These are phyloP conservation scores for Ophthalmotilapia sp. DNA, from an alignment of 2,113 vertebrate species.

Conservation along the genomic window DNA sequence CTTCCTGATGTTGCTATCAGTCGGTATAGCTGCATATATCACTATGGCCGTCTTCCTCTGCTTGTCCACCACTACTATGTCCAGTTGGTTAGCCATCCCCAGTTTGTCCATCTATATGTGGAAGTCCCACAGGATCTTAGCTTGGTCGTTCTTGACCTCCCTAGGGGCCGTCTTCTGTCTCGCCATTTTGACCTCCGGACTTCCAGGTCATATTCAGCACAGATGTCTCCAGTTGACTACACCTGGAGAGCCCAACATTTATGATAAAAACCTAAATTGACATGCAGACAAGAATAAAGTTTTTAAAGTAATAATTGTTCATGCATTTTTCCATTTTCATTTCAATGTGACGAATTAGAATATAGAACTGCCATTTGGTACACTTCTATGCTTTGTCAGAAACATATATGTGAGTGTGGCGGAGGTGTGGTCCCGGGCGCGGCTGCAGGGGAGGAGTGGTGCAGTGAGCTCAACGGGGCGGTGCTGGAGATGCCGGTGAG, in stretches of 20 bases:
- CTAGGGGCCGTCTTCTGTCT: neutral
- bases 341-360: rapidly evolving
- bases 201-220: neutral
- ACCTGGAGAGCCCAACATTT: neutral
- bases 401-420: neutral
- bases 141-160: neutral
- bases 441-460: no score
- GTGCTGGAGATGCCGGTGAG: no score
- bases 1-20: neutral
- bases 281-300: neutral
- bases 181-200: neutral
- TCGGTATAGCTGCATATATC: neutral
- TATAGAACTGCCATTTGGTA: neutral
- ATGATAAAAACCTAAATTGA: neutral
- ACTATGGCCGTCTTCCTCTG: neutral
- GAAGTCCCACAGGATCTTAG: neutral
- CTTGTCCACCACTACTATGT: neutral
- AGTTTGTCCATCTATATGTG: neutral
- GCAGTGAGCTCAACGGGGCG: no score
- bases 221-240: neutral
- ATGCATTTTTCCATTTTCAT: neutral
- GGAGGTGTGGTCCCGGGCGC: no score
- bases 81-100: neutral
- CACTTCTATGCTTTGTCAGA: neutral
- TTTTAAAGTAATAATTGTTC: neutral